Base-by-base conservation (phyloP, 2,888 invertebrate species). In the Beris chalybata region DNA sequence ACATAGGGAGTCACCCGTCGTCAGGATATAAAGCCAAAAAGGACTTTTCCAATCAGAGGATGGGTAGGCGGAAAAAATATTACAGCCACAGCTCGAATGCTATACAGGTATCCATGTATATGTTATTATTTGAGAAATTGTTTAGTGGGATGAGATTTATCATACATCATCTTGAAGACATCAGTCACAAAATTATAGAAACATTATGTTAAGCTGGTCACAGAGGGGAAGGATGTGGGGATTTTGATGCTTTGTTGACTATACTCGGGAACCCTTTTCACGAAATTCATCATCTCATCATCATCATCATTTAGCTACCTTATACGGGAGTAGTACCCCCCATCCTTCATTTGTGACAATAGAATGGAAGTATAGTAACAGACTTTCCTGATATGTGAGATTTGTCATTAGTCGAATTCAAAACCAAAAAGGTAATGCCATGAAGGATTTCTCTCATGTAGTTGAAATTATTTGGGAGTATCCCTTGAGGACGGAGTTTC, bases 131-230 rank as follows among this genome's bases (percentile, higher is more conserved):
- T 44, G 56, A 22, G n/a, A 58, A 13, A 47, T 29, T 44, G 44
- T n/a, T 61, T n/a, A 64, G 48, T 22, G 64, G 56, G 29, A n/a
- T 48, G 47, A 45, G 45, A 50, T 56, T 58, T 58, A 67, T 67
- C 69, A 69, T 69, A 69, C 63, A 69, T 69, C 69, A 69, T 69
- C 65, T 65, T 59, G 47, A 67, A 67, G 65, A 67, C 69, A 69
- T 69, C 69, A 69, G 67, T 69, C 69, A 67, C 67, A 69, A 69
- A 69, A 69, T 69, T 69, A 69, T 67, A 67, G 57, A 69, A 67
- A 67, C 69, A 69, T 69, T 69, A 69, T 69, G 65, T 69, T 67
- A 65, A 67, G 54, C 50, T 43, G 65, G 48, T 63, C 65, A 65
- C 50, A 64, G 50, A 48, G 45, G n/a, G 13, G 50, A 12, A 5